phyloP scores from a whole-genome alignment of 2,113 vertebrate species.

The Prolemur simus region DNA sequence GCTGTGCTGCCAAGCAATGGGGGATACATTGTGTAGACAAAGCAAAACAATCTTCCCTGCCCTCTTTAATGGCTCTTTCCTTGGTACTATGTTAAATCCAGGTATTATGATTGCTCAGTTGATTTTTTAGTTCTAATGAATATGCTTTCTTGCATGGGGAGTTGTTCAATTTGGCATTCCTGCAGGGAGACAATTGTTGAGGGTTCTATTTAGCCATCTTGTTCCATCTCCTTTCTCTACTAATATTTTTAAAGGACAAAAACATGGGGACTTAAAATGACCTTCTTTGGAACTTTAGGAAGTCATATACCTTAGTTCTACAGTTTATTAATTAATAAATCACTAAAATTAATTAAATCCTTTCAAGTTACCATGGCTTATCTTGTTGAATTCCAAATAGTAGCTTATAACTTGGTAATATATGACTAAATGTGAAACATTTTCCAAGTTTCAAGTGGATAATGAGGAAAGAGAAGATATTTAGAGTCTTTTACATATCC shows the following conservation, averaged over 20 bases:
- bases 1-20: no score
- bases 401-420: background rate
- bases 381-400: constrained; percentile 16
- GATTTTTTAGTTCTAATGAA: no score
- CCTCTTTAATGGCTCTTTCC: no score
- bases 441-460: constrained; percentile 46
- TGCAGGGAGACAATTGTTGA: no score
- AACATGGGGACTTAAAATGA: background rate
- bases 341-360: constrained; percentile 8
- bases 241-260: background rate
- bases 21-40: no score
- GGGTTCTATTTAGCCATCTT: no score
- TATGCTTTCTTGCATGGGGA: no score
- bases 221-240: background rate
- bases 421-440: constrained; percentile 23
- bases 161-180: no score
- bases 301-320: background rate
- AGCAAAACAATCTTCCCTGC: no score
- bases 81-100: no score
- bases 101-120: no score
- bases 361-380: background rate
- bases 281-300: background rate
- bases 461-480: constrained; percentile 43
- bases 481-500: constrained; percentile 59
- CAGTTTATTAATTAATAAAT: constrained; percentile 11